These are phyloP conservation scores for Psettodes erumei DNA, from an alignment of 2,113 vertebrate species.

Conservation along the genomic window DNA sequence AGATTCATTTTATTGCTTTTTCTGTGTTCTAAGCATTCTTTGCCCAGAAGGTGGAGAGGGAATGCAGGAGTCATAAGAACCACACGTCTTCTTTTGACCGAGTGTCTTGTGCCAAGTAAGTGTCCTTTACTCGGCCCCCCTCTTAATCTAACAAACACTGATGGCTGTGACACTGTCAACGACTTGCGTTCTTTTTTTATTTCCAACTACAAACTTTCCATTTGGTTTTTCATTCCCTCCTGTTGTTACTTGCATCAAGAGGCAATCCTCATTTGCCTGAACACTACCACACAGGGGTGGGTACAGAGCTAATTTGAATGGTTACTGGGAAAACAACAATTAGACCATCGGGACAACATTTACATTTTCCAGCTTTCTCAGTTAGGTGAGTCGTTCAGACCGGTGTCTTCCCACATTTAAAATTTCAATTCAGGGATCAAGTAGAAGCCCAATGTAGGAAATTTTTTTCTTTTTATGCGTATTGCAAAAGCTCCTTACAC, in stretches of 20 bases:
- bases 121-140: conserved; percentile 26
- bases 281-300: neutral
- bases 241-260: neutral
- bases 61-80: conserved; percentile 80
- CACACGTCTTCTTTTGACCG: conserved; percentile 85
- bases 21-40: conserved; percentile 86
- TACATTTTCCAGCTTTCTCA: neutral
- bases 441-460: too few species aligned
- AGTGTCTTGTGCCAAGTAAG: conserved; percentile 94
- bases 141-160: neutral
- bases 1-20: neutral
- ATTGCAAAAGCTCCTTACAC: conserved; percentile 2
- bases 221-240: conserved; percentile 23
- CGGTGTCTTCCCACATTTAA: too few species aligned
- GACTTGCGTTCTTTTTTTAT: neutral
- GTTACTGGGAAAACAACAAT: neutral
- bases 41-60: conserved; percentile 91
- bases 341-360: neutral
- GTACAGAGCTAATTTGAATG: conserved; percentile 33
- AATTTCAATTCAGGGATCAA: too few species aligned
- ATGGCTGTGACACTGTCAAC: neutral
- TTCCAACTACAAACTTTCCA: conserved; percentile 31
- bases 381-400: too few species aligned
- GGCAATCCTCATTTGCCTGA: conserved; percentile 37
- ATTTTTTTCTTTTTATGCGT: too few species aligned